Evolutionary conservation across 2,888 invertebrate genomes (phyloP).

Genomic region (Drepanosiphum platanoidis): DNA sequence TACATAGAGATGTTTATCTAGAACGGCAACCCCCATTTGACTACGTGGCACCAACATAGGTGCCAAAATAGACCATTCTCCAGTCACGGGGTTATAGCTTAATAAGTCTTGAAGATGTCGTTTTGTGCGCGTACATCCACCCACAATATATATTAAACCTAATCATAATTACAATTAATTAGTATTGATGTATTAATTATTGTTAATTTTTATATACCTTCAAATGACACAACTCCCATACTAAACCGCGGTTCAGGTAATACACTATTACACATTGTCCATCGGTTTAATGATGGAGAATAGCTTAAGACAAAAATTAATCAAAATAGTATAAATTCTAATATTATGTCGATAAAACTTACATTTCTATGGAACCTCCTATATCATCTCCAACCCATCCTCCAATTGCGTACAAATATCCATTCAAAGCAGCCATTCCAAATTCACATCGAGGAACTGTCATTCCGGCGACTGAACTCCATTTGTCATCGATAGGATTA

Average conservation of each 20-base stretch:
- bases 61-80: constrained; percentile 81
- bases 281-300: constrained; percentile 80
- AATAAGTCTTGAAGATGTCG: constrained; percentile 80
- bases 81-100: constrained; percentile 82
- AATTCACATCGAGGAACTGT: constrained; percentile 88
- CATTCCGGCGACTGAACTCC: constrained; percentile 67
- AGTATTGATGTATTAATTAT: background rate
- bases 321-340: constrained; percentile 22
- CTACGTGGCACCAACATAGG: constrained; percentile 84
- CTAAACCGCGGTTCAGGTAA: constrained; percentile 88
- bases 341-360: constrained; percentile 8
- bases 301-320: constrained; percentile 68
- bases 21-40: constrained; percentile 89
- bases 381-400: constrained; percentile 95
- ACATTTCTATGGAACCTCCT: constrained; percentile 84
- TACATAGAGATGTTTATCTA: constrained; percentile 85
- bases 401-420: constrained; percentile 86
- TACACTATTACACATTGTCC: constrained; percentile 78
- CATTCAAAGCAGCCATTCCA: constrained; percentile 85
- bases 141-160: constrained; percentile 89
- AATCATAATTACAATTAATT: constrained; percentile 63
- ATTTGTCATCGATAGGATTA: constrained; percentile 75
- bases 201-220: constrained; percentile 70
- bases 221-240: constrained; percentile 88
- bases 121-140: constrained; percentile 85